Evolutionary conservation across 2,113 vertebrate species (phyloP), one percentile per base, ranked within the genome.

Genomic region (Heterocephalus glaber): DNA sequence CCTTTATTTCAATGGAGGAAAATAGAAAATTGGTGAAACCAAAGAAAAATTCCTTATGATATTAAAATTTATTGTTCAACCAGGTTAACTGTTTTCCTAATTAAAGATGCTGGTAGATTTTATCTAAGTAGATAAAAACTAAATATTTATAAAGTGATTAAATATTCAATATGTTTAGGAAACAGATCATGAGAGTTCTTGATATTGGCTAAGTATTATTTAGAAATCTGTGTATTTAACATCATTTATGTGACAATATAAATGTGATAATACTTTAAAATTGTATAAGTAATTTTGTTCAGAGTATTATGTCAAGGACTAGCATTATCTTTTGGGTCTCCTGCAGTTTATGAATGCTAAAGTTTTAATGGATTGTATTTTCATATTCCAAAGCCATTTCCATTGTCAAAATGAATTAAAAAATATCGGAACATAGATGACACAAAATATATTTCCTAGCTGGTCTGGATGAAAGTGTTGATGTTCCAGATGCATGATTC

Each of bases 321-420:
- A 90, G 58, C 84, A 65, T 76, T 93, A 70, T 70, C 76, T 96
- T 89, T 84, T 91, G 41, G 20, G 44, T 70, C 44, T 79, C 12
- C 38, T 92, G 65, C 44, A 11, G 8, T 58, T 76, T 58, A 90
- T 76, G 49, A 92, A 92, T 89, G 58, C 44, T 82, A 44, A 85
- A 47, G 28, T 80, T 41, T 94, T 96, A 96, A 92, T 93, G 81
- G 95, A 38, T 56, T 95, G 28, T 90, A 33, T 41, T 94, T 97
- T 90, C 96, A 65, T 63, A 87, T 65, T 33, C 10, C 47, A 81
- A 68, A 96, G 68, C 19, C 56, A 16, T 77, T 98, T 96, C 90
- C 30, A 65, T 35, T 76, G 89, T 66, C 52, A 68, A 91, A 68
- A 95, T 66, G 56, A 95, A 65, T 56, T 96, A 63, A 54, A 61